Evolutionary conservation across 2,888 invertebrate genomes (phyloP).

Genomic region (Pachliopta kotzebuea): DNA sequence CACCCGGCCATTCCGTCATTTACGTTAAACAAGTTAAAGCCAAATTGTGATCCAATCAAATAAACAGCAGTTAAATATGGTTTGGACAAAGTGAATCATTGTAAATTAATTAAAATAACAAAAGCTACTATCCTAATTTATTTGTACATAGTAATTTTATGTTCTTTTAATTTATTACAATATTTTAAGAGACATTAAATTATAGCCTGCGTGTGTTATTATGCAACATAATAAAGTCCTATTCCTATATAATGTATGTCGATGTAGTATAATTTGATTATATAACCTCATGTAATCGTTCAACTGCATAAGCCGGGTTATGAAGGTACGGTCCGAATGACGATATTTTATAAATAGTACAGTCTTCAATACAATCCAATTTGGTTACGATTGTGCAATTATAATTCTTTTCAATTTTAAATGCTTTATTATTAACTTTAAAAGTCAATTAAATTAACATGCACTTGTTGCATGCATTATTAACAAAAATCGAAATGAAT

Average conservation of each 20-base stretch:
- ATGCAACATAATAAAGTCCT: no score
- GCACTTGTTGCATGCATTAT: not conserved
- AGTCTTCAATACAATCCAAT: no score
- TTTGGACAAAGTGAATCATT: not conserved
- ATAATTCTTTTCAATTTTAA: not conserved
- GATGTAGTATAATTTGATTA: no score
- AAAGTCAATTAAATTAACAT: not conserved
- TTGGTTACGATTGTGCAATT: not conserved
- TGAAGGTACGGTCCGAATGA: no score
- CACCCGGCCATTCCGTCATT: constrained; percentile 73
- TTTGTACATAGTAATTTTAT: not conserved
- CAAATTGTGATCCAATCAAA: constrained; percentile 50
- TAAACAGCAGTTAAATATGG: not conserved
- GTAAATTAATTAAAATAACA: not conserved
- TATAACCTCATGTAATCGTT: no score
- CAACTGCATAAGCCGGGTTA: no score
- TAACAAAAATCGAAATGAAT: constrained; percentile 67
- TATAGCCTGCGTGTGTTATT: no score
- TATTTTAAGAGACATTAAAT: not conserved
- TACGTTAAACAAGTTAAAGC: constrained; percentile 70
- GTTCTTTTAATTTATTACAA: not conserved
- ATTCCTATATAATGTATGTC: no score
- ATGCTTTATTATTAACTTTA: not conserved
- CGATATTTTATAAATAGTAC: no score
- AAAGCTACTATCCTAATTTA: not conserved